These are phyloP conservation scores for Halictus ligatus DNA, from an alignment of 2,888 invertebrate genomes.

Conservation along the genomic window DNA sequence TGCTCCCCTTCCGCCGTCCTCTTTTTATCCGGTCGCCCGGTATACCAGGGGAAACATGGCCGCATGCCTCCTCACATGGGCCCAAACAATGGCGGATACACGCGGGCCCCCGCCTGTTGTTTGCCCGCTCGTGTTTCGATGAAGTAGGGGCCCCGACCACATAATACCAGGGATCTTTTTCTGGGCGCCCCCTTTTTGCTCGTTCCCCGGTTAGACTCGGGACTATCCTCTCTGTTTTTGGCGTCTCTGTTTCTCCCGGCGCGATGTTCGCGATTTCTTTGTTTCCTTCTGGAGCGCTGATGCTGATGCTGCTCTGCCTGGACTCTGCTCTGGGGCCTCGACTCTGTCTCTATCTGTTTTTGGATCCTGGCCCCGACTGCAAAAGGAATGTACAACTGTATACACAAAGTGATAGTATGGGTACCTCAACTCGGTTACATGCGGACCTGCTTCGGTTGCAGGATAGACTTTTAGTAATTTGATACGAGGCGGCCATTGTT, in stretches of 20 bases:
- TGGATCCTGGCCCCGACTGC: constrained; percentile 15
- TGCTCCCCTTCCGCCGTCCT: constrained; percentile 73
- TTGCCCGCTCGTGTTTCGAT: constrained; percentile 75
- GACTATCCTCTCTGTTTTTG: constrained; percentile 37
- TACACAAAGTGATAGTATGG: not conserved
- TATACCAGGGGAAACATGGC: constrained; percentile 81
- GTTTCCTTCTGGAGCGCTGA: constrained; percentile 24
- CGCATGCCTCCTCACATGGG: constrained; percentile 80
- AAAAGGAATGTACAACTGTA: constrained; percentile 10
- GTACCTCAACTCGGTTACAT: not conserved
- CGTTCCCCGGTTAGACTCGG: constrained; percentile 20
- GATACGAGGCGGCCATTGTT: not conserved
- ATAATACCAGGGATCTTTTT: constrained; percentile 66
- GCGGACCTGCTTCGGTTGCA: not conserved
- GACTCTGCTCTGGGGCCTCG: not conserved
- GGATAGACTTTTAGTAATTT: not conserved
- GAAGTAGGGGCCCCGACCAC: constrained; percentile 68
- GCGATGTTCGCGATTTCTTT: constrained; percentile 42
- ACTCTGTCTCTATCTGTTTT: constrained; percentile 40
- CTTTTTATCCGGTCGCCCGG: constrained; percentile 79
- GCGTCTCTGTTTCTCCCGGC: constrained; percentile 22
- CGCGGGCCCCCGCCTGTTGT: constrained; percentile 71
- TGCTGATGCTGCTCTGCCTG: not conserved
- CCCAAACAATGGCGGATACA: constrained; percentile 83
- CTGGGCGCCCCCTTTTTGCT: constrained; percentile 46